phyloP scores from a whole-genome alignment of 2,888 invertebrate species.

The Eilema caniola region DNA sequence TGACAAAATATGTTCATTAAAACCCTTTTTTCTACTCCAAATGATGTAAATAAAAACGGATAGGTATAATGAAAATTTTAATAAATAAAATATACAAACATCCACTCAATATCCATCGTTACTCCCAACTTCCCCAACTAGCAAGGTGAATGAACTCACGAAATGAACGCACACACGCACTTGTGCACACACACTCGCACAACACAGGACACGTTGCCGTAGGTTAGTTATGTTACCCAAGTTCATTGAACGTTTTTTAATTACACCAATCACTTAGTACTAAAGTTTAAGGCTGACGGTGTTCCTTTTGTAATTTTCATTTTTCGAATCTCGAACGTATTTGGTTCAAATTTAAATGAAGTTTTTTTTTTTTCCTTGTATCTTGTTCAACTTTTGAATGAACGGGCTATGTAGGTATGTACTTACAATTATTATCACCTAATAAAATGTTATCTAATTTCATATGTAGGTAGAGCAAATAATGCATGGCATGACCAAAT shows the following conservation, averaged over 20 bases:
- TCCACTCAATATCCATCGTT: slow-evolving; percentile 60
- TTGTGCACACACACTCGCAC: slow-evolving; percentile 53
- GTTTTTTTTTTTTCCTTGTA: not conserved
- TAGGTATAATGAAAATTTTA: too few species aligned
- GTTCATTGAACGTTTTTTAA: slow-evolving; percentile 65
- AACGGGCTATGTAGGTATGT: not conserved
- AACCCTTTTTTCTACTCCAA: too few species aligned
- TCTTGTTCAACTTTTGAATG: not conserved
- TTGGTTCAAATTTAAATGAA: not conserved
- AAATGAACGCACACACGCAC: slow-evolving; percentile 78
- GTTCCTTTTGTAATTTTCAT: slow-evolving; percentile 26
- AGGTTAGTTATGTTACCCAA: slow-evolving; percentile 74
- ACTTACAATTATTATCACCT: too few species aligned
- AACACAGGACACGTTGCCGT: slow-evolving; percentile 73
- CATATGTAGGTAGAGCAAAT: too few species aligned
- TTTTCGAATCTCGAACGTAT: slow-evolving; percentile 3
- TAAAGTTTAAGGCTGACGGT: slow-evolving; percentile 46
- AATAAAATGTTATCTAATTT: too few species aligned
- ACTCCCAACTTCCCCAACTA: slow-evolving; percentile 85
- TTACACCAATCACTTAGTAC: slow-evolving; percentile 50
- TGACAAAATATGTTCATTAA: too few species aligned
- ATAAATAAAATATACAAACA: not conserved
- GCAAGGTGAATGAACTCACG: slow-evolving; percentile 85
- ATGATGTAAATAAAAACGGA: not conserved
- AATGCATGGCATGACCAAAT: too few species aligned